These are phyloP conservation scores for Drosophila mayri DNA, from an alignment of 1,140 invertebrate species.

Conservation along the genomic window DNA sequence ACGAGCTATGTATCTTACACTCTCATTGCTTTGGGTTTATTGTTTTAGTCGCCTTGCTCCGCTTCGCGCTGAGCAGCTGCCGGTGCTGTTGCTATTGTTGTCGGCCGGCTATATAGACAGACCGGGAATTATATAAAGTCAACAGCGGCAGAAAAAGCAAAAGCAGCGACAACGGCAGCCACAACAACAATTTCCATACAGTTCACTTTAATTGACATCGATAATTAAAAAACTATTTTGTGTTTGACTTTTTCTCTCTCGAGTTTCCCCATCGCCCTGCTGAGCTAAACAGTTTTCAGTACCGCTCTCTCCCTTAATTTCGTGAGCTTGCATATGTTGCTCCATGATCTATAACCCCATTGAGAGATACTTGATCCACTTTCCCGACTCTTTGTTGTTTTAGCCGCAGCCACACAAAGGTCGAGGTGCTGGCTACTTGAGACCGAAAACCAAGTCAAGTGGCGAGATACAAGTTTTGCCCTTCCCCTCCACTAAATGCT, in stretches of 20 bases:
- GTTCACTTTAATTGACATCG: constrained; percentile 81
- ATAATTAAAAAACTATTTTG: constrained; percentile 80
- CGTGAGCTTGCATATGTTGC: constrained; percentile 36
- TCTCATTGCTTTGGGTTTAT: constrained; percentile 39
- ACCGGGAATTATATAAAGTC: constrained; percentile 55
- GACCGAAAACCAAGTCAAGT: constrained; percentile 34
- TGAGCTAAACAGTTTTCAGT: constrained; percentile 26
- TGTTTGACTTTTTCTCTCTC: constrained; percentile 50
- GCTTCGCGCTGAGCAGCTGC: constrained; percentile 47
- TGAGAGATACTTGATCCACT: constrained; percentile 40
- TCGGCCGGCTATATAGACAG: constrained; percentile 28
- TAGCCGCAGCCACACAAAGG: constrained; percentile 28
- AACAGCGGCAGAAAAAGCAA: constrained; percentile 16
- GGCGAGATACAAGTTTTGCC: constrained; percentile 34
- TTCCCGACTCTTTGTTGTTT: constrained; percentile 25
- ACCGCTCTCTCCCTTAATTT: constrained; percentile 21
- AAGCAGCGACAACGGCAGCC: constrained; percentile 41
- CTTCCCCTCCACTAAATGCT: background rate
- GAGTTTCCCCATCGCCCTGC: constrained; percentile 25
- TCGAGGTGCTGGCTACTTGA: constrained; percentile 42
- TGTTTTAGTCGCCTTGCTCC: constrained; percentile 52
- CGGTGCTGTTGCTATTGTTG: constrained; percentile 17
- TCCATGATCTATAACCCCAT: constrained; percentile 41
- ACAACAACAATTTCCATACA: constrained; percentile 42
- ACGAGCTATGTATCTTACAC: constrained; percentile 25